Conservation (phyloP, 2,113 vertebrate species). For the Meriones unguiculatus region DNA sequence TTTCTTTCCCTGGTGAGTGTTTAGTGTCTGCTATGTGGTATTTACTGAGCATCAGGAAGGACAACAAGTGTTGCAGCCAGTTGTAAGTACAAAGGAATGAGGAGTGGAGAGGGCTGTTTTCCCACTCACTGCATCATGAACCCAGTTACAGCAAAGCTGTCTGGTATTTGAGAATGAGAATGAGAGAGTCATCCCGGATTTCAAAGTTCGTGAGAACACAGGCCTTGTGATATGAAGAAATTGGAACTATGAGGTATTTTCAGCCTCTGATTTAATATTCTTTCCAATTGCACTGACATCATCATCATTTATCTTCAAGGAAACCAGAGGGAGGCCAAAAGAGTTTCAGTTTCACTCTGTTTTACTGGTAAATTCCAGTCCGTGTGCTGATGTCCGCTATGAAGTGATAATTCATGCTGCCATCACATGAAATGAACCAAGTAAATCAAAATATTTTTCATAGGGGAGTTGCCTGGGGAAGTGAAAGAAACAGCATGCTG, state of each 20-base stretch:
- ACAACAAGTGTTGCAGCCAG: slow-evolving; percentile 46
- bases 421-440: slow-evolving; percentile 75
- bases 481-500: slow-evolving; percentile 36
- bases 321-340: slow-evolving; percentile 78
- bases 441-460: slow-evolving; percentile 81
- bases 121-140: slow-evolving; percentile 13
- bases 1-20: neutral
- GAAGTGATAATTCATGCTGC: slow-evolving; percentile 79
- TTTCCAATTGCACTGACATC: slow-evolving; percentile 77
- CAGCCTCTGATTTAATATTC: slow-evolving; percentile 80
- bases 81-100: slow-evolving; percentile 17
- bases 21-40: neutral
- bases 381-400: slow-evolving; percentile 69
- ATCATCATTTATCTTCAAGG: slow-evolving; percentile 82
- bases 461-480: slow-evolving; percentile 55
- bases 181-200: slow-evolving; percentile 40
- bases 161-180: slow-evolving; percentile 31
- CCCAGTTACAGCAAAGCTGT: neutral
- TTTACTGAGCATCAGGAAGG: neutral
- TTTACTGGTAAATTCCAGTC: slow-evolving; percentile 75
- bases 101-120: neutral
- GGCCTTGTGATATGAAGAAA: slow-evolving; percentile 38
- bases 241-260: slow-evolving; percentile 56
- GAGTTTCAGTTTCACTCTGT: slow-evolving; percentile 76
- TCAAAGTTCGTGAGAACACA: slow-evolving; percentile 29